Evolutionary conservation across 1,140 invertebrate genomes (phyloP).

Genomic region (Aricia agestis): DNA sequence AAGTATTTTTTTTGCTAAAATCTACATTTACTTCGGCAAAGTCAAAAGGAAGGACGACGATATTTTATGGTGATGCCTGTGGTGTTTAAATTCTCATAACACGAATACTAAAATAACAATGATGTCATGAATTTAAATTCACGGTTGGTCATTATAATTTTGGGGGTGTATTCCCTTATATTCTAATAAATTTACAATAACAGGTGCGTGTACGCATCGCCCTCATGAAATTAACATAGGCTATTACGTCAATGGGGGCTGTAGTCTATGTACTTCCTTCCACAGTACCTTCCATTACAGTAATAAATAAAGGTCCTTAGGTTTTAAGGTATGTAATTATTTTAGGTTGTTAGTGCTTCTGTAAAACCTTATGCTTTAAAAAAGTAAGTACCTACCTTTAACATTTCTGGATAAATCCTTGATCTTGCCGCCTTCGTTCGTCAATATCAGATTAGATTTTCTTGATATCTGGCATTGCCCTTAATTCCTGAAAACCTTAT

Average conservation of each 20-base stretch:
- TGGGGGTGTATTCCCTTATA: slow-evolving; percentile 7
- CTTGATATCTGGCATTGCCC: slow-evolving; percentile 65
- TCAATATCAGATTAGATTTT: slow-evolving; percentile 49
- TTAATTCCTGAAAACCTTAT: slow-evolving; percentile 53
- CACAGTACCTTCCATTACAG: not conserved
- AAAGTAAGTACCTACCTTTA: not conserved
- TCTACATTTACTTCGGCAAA: too few species aligned
- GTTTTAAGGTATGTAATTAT: not conserved
- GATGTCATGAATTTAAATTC: slow-evolving; percentile 5
- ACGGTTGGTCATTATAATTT: not conserved
- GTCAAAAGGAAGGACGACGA: too few species aligned
- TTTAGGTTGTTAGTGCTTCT: not conserved
- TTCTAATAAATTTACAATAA: slow-evolving; percentile 4
- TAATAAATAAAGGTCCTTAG: not conserved
- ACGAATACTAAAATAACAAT: not conserved
- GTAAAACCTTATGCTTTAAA: not conserved
- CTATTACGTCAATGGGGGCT: not conserved
- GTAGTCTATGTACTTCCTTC: not conserved
- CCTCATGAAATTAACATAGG: not conserved
- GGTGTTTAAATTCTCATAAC: not conserved
- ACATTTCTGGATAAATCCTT: not conserved
- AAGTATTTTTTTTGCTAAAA: too few species aligned
- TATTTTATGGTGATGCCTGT: too few species aligned
- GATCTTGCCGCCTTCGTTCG: not conserved
- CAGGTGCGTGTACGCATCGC: slow-evolving; percentile 2